These are phyloP conservation scores for Pheucticus melanocephalus DNA, from an alignment of 2,113 vertebrate genomes.

Conservation along the genomic window DNA sequence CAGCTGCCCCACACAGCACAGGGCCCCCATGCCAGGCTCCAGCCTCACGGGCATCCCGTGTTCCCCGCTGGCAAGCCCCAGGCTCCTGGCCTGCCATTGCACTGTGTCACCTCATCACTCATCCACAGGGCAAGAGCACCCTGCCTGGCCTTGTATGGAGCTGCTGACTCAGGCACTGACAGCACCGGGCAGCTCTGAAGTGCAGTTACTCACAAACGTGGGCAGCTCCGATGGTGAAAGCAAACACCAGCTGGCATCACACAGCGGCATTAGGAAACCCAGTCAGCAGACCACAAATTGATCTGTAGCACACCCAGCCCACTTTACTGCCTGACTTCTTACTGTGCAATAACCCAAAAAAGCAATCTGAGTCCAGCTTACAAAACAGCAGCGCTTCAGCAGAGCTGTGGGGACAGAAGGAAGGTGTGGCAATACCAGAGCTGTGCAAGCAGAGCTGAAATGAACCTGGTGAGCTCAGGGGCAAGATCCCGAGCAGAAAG, in stretches of 20 bases:
- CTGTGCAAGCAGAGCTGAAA: neutral
- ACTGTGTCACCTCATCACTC: neutral
- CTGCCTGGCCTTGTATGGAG: constrained; percentile 10
- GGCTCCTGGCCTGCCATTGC: neutral
- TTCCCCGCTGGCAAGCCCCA: fast-evolving
- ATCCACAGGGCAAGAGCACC: neutral
- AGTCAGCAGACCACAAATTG: neutral
- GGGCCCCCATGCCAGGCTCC: fast-evolving
- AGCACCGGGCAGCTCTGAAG: neutral
- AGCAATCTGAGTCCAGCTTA: neutral
- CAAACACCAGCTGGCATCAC: neutral
- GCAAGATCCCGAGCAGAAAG: neutral
- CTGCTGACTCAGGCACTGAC: neutral
- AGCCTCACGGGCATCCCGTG: neutral
- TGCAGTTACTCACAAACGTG: neutral
- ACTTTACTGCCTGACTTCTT: neutral
- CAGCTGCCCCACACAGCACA: neutral
- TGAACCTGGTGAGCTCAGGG: neutral
- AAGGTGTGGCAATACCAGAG: neutral
- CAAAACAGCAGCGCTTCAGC: neutral
- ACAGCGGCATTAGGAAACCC: neutral
- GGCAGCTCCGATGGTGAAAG: constrained; percentile 7
- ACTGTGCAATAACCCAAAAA: neutral
- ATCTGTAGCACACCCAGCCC: neutral
- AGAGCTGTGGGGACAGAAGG: neutral